Base-by-base conservation (phyloP, 2,797 vertebrate species). In the Enteromius radiatus region DNA sequence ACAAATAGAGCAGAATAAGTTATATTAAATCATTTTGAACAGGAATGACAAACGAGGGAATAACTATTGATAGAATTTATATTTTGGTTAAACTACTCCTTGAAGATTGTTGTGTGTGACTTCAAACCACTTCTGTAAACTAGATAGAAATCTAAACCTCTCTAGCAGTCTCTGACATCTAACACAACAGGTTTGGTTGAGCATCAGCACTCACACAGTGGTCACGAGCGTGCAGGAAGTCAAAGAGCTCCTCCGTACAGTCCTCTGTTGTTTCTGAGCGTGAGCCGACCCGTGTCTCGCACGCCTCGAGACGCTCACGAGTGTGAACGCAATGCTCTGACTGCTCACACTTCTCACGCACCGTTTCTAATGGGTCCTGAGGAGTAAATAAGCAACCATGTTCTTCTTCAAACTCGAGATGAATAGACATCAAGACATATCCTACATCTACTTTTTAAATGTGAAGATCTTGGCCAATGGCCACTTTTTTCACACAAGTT, bases 231-330 rank as follows among this genome's bases (percentile, higher is more conserved):
- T 98, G 97, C 78, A 99, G 90, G 87, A 99, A 99, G 84, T 99
- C 98, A 73, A 99, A 97, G 5, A 99, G 95, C 91, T 99, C 98
- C 91, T 99, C 97, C 0, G 97, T 97, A 84, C 98, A 99, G 21
- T 97, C 95, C 89, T 99, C 98, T 15, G 87, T 78, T 0, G 97
- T 98, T 0, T 93, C 43, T 1, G 97, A 96, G 33, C 96, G 93
- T 8, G 97, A 96, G 28, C 93, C 93, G 3, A 99, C 97, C 47
- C 97, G 94, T 0, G 90, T 89, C 19, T 96, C 94, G 6, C 98
- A 99, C 8, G 93, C 59, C 78, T 97, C 96, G 74, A 99, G 92
- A 36, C 87, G 93, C 86, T 96, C 96, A 54, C 88, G 93, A 0
- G 93, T 90, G 89, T 97, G 96, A 80, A 88, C 89, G 3, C 98